These are phyloP conservation scores for Crotalus horridus DNA, from an alignment of 2,113 vertebrate species.

Conservation along the genomic window DNA sequence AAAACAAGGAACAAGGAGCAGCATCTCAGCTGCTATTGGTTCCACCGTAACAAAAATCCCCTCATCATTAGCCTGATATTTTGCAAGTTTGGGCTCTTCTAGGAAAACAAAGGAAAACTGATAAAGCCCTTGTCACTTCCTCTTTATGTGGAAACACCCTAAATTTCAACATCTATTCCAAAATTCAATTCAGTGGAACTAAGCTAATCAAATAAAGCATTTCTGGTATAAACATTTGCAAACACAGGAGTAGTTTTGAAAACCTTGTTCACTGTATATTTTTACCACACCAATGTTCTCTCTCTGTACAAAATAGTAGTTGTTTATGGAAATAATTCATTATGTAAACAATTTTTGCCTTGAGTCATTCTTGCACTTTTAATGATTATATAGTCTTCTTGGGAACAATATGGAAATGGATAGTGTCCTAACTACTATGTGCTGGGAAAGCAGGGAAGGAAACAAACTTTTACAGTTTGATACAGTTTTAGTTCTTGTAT, in stretches of 20 bases:
- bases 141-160: not conserved
- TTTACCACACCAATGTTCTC: not conserved
- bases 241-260: not conserved
- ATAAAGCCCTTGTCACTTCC: not conserved
- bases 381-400: not conserved
- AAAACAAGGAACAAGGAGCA: not conserved
- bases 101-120: not conserved
- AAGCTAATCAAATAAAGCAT: not conserved
- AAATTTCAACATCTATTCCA: not conserved
- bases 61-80: not conserved
- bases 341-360: not conserved
- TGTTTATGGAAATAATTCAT: not conserved
- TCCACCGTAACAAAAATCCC: not conserved
- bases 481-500: not conserved
- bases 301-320: not conserved
- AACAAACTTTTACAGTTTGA: not conserved
- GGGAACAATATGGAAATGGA: not conserved
- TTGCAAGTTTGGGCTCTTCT: not conserved
- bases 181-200: not conserved
- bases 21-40: not conserved
- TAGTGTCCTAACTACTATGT: not conserved
- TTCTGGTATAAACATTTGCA: not conserved
- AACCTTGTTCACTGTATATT: not conserved
- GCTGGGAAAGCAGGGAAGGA: not conserved
- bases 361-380: not conserved